Conservation (phyloP, 2,113 vertebrate species). For the Cyprinodon tularosa region DNA sequence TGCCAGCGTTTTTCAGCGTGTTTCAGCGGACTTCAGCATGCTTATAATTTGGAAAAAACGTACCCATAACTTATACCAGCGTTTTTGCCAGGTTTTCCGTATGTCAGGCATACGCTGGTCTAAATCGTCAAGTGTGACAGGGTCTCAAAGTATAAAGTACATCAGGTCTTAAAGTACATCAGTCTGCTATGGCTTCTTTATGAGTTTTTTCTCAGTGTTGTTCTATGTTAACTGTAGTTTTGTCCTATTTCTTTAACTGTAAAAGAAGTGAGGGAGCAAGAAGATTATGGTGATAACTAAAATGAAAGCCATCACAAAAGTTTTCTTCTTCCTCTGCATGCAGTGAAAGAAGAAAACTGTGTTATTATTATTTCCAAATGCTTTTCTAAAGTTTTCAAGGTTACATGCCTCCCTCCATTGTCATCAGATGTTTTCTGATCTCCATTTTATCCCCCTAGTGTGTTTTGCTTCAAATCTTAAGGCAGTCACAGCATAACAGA, state of each 20-base stretch:
- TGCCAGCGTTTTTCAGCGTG: too few relatives aligned
- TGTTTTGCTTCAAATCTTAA: conserved; percentile 47
- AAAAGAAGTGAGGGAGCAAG: not conserved
- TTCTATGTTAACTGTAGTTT: not conserved
- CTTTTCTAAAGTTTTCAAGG: conserved; percentile 28
- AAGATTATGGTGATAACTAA: conserved; percentile 2
- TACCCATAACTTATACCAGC: too few relatives aligned
- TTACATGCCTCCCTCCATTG: conserved; percentile 30
- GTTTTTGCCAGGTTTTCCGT: too few relatives aligned
- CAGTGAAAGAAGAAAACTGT: too few relatives aligned
- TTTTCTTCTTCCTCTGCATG: not conserved
- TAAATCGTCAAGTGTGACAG: too few relatives aligned
- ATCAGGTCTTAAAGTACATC: too few relatives aligned
- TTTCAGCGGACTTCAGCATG: too few relatives aligned
- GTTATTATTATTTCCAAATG: not conserved
- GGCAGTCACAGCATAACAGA: conserved; percentile 47
- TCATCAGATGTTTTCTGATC: conserved; percentile 43
- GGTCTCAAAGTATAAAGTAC: too few relatives aligned
- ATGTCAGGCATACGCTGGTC: too few relatives aligned
- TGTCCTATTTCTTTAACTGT: not conserved
- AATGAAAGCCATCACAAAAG: conserved; percentile 21
- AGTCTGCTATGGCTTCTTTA: not conserved
- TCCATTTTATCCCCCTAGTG: conserved; percentile 39
- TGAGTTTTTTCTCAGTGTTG: not conserved
- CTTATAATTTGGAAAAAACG: too few relatives aligned